Conservation (phyloP, 1,140 invertebrate species). For the Diploscapter pachys region DNA sequence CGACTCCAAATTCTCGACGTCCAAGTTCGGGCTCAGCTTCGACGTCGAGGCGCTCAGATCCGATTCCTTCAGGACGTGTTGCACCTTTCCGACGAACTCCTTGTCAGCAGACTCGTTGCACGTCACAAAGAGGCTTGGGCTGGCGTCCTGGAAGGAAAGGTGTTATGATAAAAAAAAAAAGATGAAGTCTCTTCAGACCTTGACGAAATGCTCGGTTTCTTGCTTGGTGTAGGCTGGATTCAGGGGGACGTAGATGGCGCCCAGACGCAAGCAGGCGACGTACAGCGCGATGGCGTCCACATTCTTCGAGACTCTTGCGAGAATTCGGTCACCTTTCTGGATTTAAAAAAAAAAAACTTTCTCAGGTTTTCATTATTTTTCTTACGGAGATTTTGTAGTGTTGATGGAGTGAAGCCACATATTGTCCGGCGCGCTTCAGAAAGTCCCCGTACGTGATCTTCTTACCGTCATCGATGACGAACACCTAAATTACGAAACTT, state of each 20-base stretch:
- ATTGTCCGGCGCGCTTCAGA: constrained; percentile 44
- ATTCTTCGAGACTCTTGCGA: constrained; percentile 49
- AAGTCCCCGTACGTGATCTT: constrained; percentile 42
- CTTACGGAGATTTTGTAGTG: constrained; percentile 45
- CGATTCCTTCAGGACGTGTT: background rate
- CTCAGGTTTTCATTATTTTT: background rate
- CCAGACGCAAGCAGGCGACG: constrained; percentile 47
- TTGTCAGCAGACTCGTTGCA: constrained; percentile 33
- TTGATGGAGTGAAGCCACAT: constrained; percentile 38
- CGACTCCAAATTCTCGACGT: constrained; percentile 42
- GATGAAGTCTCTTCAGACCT: constrained; percentile 26
- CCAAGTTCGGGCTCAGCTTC: constrained; percentile 21
- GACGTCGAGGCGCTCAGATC: too few species aligned
- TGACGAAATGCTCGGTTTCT: constrained; percentile 56
- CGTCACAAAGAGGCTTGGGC: constrained; percentile 25
- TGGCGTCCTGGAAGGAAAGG: constrained; percentile 21
- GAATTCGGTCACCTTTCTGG: constrained; percentile 52
- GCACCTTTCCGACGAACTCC: constrained; percentile 16
- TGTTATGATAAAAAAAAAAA: too few species aligned
- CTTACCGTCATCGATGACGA: constrained; percentile 34
- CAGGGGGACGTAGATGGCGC: constrained; percentile 53
- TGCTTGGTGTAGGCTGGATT: constrained; percentile 51
- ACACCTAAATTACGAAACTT: constrained; percentile 13
- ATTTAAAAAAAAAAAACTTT: constrained; percentile 25
- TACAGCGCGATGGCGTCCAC: constrained; percentile 48